phyloP scores from a whole-genome alignment of 2,113 vertebrate genomes.

The Gopherus evgoodei region DNA sequence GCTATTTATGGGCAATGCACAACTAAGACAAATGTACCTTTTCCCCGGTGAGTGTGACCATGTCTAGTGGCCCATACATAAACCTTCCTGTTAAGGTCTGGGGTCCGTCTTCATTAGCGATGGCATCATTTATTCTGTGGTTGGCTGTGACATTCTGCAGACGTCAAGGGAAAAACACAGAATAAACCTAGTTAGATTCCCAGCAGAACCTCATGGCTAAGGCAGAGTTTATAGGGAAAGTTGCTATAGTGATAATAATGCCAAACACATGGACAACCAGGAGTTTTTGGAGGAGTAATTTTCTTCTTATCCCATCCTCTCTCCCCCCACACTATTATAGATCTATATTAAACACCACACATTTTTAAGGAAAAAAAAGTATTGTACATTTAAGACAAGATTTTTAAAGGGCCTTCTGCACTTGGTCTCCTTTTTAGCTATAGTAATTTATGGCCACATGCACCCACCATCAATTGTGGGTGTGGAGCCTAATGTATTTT shows the following conservation, averaged over 20 bases:
- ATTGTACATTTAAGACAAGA: not conserved
- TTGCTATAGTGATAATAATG: not conserved
- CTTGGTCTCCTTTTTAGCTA: not conserved
- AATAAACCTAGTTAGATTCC: not conserved
- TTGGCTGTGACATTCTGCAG: conserved; percentile 96
- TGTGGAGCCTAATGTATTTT: not conserved
- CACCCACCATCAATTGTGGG: not conserved
- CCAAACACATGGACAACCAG: not conserved
- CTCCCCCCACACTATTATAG: not conserved
- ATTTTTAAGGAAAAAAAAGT: not conserved
- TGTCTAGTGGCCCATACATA: conserved; percentile 98
- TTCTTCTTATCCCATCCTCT: not conserved
- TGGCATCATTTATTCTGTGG: conserved; percentile 92
- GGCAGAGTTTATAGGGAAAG: not conserved
- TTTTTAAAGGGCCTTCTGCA: not conserved
- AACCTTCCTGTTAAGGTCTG: conserved; percentile 93
- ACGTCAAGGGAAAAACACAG: not conserved
- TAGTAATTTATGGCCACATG: not conserved
- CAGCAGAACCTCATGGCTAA: not conserved
- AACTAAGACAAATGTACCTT: conserved; percentile 80
- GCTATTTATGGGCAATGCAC: not conserved
- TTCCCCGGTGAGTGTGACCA: conserved; percentile 98
- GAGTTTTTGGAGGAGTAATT: not conserved
- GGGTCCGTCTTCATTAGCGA: conserved; percentile 91
- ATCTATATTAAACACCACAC: not conserved